Evolutionary conservation across 1,140 invertebrate genomes (phyloP).

Genomic region (Cyphomyrmex costatus): DNA sequence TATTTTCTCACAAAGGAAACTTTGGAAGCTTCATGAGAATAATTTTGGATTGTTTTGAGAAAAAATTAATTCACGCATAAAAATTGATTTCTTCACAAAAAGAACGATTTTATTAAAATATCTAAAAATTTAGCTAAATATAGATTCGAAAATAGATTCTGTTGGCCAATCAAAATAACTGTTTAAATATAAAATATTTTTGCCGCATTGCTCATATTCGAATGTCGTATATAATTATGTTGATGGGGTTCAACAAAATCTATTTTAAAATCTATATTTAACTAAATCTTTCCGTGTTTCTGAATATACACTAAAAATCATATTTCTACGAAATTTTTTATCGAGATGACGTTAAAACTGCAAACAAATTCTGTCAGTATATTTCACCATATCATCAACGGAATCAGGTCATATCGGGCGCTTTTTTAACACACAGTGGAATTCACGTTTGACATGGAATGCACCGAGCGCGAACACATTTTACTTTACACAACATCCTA

Average conservation of each 20-base stretch:
- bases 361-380: conserved; percentile 7
- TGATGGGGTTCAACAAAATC: too few species aligned
- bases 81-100: neutral
- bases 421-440: conserved; percentile 23
- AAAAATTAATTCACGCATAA: too few species aligned
- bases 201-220: too few species aligned
- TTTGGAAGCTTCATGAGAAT: neutral
- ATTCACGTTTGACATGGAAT: conserved; percentile 32
- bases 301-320: neutral
- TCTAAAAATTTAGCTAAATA: too few species aligned
- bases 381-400: neutral
- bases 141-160: too few species aligned
- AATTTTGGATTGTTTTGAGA: neutral
- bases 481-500: conserved; percentile 20
- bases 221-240: too few species aligned
- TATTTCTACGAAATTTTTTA: conserved; percentile 10
- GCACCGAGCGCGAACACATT: conserved; percentile 5
- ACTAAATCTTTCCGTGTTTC: too few species aligned
- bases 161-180: too few species aligned
- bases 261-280: too few species aligned
- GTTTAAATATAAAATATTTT: too few species aligned
- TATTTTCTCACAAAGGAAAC: neutral
- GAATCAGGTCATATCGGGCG: neutral
- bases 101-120: too few species aligned
- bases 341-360: neutral